These are phyloP conservation scores for Chlorops oryzae DNA, from an alignment of 1,140 invertebrate genomes.

Conservation along the genomic window DNA sequence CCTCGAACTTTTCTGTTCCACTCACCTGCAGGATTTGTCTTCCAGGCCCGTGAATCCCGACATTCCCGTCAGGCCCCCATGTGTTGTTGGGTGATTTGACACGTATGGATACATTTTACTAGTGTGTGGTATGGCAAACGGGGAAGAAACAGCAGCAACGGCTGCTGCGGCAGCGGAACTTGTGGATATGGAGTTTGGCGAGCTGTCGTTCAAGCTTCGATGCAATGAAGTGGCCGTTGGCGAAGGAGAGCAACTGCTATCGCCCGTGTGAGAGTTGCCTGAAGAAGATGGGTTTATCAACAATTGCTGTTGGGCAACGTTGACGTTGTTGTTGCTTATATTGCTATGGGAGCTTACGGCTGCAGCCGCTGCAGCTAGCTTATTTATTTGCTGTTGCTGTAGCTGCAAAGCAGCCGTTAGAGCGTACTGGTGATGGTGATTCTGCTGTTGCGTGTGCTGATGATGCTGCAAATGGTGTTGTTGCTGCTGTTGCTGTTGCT, in stretches of 20 bases:
- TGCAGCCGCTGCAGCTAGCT: slow-evolving; percentile 34
- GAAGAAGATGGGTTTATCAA: slow-evolving; percentile 41
- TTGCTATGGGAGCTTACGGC: slow-evolving; percentile 29
- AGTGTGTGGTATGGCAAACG: slow-evolving; percentile 48
- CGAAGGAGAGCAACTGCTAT: slow-evolving; percentile 52
- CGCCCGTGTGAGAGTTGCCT: slow-evolving; percentile 44
- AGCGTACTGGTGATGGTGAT: slow-evolving; percentile 36
- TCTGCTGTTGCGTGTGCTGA: slow-evolving; percentile 25
- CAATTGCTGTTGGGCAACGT: slow-evolving; percentile 47
- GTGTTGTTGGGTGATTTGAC: slow-evolving; percentile 54
- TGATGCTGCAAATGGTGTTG: slow-evolving; percentile 21
- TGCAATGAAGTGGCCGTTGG: slow-evolving; percentile 50
- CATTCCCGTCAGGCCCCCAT: slow-evolving; percentile 49
- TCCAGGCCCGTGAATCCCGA: slow-evolving; percentile 45
- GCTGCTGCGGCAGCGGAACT: slow-evolving; percentile 57
- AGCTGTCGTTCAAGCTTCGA: slow-evolving; percentile 57
- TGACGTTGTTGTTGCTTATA: slow-evolving; percentile 49
- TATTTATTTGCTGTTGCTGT: slow-evolving; percentile 36
- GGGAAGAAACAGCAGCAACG: slow-evolving; percentile 57
- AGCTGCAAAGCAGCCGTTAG: slow-evolving; percentile 40
- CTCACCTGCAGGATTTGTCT: slow-evolving; percentile 48
- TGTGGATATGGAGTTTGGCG: slow-evolving; percentile 59
- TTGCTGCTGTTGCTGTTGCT: slow-evolving; percentile 24
- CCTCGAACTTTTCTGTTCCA: too few relatives aligned
- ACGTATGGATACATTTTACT: slow-evolving; percentile 66